These are phyloP conservation scores for Propithecus deckenii DNA, from an alignment of 2,797 vertebrate genomes.

Conservation along the genomic window DNA sequence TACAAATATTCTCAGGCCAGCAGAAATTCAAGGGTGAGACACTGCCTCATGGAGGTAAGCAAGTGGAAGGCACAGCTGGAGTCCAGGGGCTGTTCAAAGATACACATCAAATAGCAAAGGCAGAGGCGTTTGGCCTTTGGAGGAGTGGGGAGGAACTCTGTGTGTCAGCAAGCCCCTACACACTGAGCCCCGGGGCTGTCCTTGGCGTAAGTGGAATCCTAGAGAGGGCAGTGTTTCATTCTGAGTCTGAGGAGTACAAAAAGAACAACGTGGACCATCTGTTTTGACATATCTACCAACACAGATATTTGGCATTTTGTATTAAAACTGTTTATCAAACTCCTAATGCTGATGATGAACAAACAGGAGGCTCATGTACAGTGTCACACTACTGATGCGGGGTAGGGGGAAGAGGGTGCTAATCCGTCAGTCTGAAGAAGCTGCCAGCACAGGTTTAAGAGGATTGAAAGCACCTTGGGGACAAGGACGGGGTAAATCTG, in stretches of 20 bases:
- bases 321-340: slow-evolving; percentile 46
- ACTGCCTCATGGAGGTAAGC: background rate
- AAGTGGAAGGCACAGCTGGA: background rate
- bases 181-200: background rate
- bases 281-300: slow-evolving; percentile 32
- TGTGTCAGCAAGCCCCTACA: background rate
- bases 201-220: background rate
- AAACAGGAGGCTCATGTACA: background rate
- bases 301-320: slow-evolving; percentile 50
- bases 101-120: background rate
- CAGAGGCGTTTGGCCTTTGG: background rate
- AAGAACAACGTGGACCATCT: slow-evolving; percentile 56
- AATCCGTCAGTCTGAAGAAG: background rate
- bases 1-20: background rate
- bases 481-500: background rate
- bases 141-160: background rate
- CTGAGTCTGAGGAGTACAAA: slow-evolving; percentile 37
- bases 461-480: background rate
- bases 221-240: slow-evolving; percentile 59
- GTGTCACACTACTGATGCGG: background rate
- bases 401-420: too few relatives aligned
- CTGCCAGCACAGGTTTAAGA: background rate
- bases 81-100: background rate
- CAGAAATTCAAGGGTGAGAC: background rate
- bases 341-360: background rate